phyloP scores from a whole-genome alignment of 2,797 vertebrate genomes.

The Sebastes diploproa region DNA sequence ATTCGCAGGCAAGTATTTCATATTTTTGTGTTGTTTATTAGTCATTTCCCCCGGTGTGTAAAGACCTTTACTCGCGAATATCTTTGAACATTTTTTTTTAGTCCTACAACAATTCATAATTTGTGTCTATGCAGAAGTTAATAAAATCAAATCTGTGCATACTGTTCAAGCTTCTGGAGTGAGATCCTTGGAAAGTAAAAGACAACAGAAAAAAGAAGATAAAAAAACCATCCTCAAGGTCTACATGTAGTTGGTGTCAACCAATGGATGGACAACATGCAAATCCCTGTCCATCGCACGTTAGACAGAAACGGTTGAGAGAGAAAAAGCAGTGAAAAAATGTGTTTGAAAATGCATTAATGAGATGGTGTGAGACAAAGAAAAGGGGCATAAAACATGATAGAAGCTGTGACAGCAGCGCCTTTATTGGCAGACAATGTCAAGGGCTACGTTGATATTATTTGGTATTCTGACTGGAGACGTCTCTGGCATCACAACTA shows the following conservation, averaged over 20 bases:
- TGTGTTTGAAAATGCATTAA: slow-evolving; percentile 13
- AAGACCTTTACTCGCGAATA: not conserved
- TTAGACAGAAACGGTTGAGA: not conserved
- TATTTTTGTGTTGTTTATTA: too few species aligned
- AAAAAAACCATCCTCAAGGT: not conserved
- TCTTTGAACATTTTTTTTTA: not conserved
- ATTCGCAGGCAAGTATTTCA: too few species aligned
- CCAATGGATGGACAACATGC: not conserved
- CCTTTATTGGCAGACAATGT: slow-evolving; percentile 30
- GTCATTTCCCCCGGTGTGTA: not conserved
- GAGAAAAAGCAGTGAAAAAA: not conserved
- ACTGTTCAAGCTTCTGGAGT: not conserved
- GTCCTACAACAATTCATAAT: too few species aligned
- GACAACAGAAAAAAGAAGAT: not conserved
- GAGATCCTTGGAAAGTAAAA: not conserved
- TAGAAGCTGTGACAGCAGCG: slow-evolving; percentile 21
- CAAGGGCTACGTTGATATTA: slow-evolving; percentile 29
- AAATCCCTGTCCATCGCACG: not conserved
- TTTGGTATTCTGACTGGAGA: slow-evolving; percentile 40
- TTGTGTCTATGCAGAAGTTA: not conserved
- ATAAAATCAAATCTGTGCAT: not conserved
- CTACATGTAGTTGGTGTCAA: not conserved
- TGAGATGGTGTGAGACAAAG: not conserved
- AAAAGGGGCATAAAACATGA: not conserved
- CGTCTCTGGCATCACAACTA: slow-evolving; percentile 24